Evolutionary conservation across 2,888 invertebrate species (phyloP).

Genomic region (Clivina fossor): DNA sequence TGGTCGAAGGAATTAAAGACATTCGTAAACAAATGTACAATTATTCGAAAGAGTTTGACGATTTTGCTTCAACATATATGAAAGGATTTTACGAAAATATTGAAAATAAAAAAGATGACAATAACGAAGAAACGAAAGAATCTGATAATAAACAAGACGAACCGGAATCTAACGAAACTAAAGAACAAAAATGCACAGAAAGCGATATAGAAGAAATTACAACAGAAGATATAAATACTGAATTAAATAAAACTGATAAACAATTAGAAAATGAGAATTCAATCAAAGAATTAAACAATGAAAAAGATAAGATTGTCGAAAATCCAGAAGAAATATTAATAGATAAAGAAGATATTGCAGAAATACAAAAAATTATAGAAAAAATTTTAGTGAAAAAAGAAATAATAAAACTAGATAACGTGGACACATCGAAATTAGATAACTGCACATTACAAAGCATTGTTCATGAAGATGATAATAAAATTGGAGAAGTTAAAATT

Average conservation of each 20-base stretch:
- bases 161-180: slow-evolving; percentile 15
- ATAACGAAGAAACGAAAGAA: not conserved
- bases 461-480: slow-evolving; percentile 7
- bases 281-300: slow-evolving; percentile 1
- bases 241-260: slow-evolving; percentile 14
- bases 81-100: slow-evolving; percentile 5
- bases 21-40: slow-evolving; percentile 26
- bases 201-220: slow-evolving; percentile 13
- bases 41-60: slow-evolving; percentile 24
- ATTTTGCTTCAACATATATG: slow-evolving; percentile 21
- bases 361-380: no score
- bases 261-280: not conserved
- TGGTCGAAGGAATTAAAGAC: slow-evolving; percentile 22
- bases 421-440: no score
- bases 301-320: slow-evolving; percentile 2
- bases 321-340: not conserved
- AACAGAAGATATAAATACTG: not conserved
- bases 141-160: slow-evolving; percentile 5
- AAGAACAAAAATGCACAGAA: slow-evolving; percentile 15
- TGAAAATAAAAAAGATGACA: not conserved
- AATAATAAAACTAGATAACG: no score
- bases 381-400: no score
- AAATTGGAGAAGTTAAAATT: slow-evolving; percentile 9
- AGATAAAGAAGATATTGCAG: slow-evolving; percentile 12
- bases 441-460: no score